Base-by-base conservation (phyloP, 2,888 invertebrate genomes). In the Lochmaea crataegi region DNA sequence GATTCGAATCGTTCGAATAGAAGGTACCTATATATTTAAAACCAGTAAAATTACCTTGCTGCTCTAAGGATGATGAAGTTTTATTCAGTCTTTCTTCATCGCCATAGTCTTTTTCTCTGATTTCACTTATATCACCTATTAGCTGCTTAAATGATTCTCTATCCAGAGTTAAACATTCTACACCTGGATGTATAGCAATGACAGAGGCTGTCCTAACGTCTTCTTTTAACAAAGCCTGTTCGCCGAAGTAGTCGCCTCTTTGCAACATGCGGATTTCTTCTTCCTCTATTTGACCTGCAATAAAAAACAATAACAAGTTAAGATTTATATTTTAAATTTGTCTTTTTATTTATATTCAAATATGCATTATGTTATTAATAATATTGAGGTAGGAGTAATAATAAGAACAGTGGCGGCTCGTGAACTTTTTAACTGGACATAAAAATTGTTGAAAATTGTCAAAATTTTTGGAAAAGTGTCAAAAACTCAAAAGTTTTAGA, bases 121-220 rank as follows among this genome's bases (percentile, higher is more conserved):
- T 88, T 83, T 93, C 94, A 75, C 91, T 91, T 64, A 94, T 86
- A 83, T 93, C 93, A 0, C 94, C 94, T 77, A 94, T 94, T 18
- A 94, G 87, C 75, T 93, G 92, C 71, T 91, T 91, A 84, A 95
- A 94, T 0, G 90, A 90, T 85, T 92, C 92, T 82, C 91, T 86
- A 81, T 92, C 92, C 16, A 93, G 85, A 0, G 91, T 91, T 22
- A 92, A 86, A 81, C 92, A 92, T 89, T 92, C 84, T 81, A 92
- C 86, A 83, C 92, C 86, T 82, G 92, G 84, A 84, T 88, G 87
- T 79, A 90, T 83, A 0, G 93, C 92, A 56, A 93, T 91, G 41
- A 93, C 91, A 77, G 90, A 92, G 16, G 93, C 93, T 10, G 93
- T 92, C 45, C 93, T 86, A 60, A 89, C 88, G 79, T 93, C 92